Percentiles rank a stretch among this genome's conserved stretches.
Evolutionary conservation across 2,113 vertebrate genomes (phyloP).

Genomic region (Bambusicola thoracicus): DNA sequence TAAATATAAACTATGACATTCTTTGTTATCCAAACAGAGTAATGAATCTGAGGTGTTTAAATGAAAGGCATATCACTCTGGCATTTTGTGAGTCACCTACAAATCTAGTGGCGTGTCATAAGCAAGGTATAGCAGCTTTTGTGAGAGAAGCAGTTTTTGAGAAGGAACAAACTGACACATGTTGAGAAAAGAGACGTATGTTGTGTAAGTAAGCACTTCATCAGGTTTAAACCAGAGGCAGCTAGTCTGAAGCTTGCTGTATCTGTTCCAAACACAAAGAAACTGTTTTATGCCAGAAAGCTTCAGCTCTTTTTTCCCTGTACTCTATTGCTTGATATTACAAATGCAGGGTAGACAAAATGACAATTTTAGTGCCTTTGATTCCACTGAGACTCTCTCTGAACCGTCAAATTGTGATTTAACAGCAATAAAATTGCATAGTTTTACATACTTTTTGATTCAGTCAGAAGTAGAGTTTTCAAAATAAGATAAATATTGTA

Average conservation of each 20-base stretch:
- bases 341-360: neutral
- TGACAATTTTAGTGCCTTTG: neutral
- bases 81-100: slow-evolving; percentile 40
- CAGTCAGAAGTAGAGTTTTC: neutral
- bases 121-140: neutral
- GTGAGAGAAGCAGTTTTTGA: neutral
- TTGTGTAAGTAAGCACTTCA: neutral
- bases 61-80: slow-evolving; percentile 21
- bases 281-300: neutral
- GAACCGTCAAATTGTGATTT: neutral
- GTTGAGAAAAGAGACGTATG: neutral
- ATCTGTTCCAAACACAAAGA: neutral
- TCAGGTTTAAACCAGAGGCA: neutral
- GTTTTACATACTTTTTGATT: neutral
- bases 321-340: neutral
- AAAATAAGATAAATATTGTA: neutral
- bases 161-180: neutral
- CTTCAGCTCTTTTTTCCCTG: neutral
- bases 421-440: neutral
- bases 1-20: slow-evolving; percentile 19
- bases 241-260: neutral
- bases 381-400: neutral
- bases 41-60: slow-evolving; percentile 49
- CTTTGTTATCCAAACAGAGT: slow-evolving; percentile 51
- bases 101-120: slow-evolving; percentile 21